Evolutionary conservation across 2,113 vertebrate species (phyloP), one percentile per base, ranked within the genome.

Genomic region (Oreocharis arfaki): DNA sequence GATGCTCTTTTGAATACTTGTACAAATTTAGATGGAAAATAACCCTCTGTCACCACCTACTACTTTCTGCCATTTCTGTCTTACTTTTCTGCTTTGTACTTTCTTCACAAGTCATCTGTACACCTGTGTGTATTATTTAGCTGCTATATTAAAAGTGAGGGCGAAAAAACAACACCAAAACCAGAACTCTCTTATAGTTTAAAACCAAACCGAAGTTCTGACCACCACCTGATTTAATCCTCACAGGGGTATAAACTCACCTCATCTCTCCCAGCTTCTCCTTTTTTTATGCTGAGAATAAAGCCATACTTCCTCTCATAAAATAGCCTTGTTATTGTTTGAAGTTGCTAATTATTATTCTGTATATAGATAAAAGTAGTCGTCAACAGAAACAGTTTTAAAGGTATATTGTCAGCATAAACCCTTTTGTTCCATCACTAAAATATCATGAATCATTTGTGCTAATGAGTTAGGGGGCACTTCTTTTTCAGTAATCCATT

Each of bases 301-400:
- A 88, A 86, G 50, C 59, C 19, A 61, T 63, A 21, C n/a, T 93
- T 92, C 42, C 42, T 84, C 55, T 78, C 37, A 75, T 53, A 68
- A 94, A 86, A 84, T 68, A 86, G 9, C n/a, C 28, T 86, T 67
- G 52, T 32, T 90, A 77, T 32, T 84, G 28, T 84, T 92, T 88
- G 75, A 96, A 92, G 92, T 60, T 90, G 60, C 49, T 96, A 92
- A 90, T 90, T 94, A 78, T 82, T 94, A 82, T 87, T 95, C 86
- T 96, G 81, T 76, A 89, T 64, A 53, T 28, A 86, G 76, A 81
- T 75, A 96, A 94, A 88, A 89, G 60, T 56, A 64, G 28, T 70
- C 64, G 55, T 67, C 0, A 4, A 88, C 65, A 85, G 44, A 91
- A 96, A 49, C n/a, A 82, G 26, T 90, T 84, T 92, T 96, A 89